Conservation (phyloP, 2,797 vertebrate genomes). For the Trematomus bernacchii region DNA sequence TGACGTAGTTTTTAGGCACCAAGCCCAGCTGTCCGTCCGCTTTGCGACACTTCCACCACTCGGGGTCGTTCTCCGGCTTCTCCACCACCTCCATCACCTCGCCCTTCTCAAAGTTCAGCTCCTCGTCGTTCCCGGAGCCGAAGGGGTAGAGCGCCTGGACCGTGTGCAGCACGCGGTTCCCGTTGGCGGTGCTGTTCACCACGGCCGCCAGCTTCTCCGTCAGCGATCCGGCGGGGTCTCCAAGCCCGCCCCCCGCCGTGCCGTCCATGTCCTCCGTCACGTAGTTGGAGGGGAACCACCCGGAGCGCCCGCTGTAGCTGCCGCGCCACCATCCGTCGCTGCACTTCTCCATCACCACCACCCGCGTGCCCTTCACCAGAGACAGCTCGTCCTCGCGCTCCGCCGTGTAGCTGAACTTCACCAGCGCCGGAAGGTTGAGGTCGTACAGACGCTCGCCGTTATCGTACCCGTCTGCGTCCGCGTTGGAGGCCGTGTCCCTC, state of each 20-base stretch:
- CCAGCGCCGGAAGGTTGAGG: slow-evolving; percentile 92
- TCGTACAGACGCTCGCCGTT: slow-evolving; percentile 92
- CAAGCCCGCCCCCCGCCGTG: slow-evolving; percentile 83
- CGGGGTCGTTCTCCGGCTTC: slow-evolving; percentile 94
- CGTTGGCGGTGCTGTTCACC: slow-evolving; percentile 86
- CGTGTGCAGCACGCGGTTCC: slow-evolving; percentile 88
- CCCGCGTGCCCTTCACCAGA: slow-evolving; percentile 91
- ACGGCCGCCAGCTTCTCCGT: slow-evolving; percentile 91
- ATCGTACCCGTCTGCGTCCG: slow-evolving; percentile 88
- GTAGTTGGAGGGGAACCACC: slow-evolving; percentile 95
- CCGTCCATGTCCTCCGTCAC: slow-evolving; percentile 92
- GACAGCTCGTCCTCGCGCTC: slow-evolving; percentile 94
- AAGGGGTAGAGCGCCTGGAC: slow-evolving; percentile 95
- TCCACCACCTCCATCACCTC: slow-evolving; percentile 95
- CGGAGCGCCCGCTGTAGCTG: slow-evolving; percentile 89
- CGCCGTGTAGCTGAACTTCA: slow-evolving; percentile 93
- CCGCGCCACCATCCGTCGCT: slow-evolving; percentile 96
- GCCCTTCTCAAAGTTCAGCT: slow-evolving; percentile 94
- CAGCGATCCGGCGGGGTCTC: slow-evolving; percentile 88
- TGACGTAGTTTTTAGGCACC: slow-evolving; percentile 95
- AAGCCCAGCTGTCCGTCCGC: slow-evolving; percentile 91
- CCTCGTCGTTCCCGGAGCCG: slow-evolving; percentile 92
- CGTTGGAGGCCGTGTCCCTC: slow-evolving; percentile 88
- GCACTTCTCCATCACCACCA: slow-evolving; percentile 96
- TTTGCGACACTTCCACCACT: slow-evolving; percentile 96